Conservation (phyloP, 1,140 invertebrate genomes). For the Tenebrio molitor region DNA sequence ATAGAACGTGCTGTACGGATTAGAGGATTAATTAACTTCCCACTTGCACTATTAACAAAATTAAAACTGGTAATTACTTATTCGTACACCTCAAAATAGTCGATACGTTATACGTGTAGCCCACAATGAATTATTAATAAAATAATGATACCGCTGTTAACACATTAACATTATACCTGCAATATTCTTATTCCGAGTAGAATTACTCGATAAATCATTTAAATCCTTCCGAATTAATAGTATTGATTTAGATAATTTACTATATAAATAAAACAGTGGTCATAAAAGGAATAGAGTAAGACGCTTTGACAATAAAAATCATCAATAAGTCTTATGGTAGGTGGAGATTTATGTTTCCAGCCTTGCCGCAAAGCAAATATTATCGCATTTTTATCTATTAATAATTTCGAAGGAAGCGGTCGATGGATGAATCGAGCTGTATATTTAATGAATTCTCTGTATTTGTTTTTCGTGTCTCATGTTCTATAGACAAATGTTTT, state of each 20-base stretch:
- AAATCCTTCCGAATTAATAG: neutral
- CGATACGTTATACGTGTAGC: too few relatives aligned
- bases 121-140: too few relatives aligned
- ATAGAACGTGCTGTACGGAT: too few relatives aligned
- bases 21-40: too few relatives aligned
- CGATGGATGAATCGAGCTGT: neutral
- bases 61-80: too few relatives aligned
- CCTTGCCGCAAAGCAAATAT: conserved; percentile 3
- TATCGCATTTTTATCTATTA: conserved; percentile 11
- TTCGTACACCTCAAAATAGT: too few relatives aligned
- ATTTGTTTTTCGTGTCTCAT: neutral
- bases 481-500: neutral
- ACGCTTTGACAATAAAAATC: conserved; percentile 8
- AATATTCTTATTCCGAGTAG: too few relatives aligned
- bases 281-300: neutral
- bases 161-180: too few relatives aligned
- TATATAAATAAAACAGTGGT: neutral
- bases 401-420: neutral
- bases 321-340: neutral
- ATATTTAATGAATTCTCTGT: conserved; percentile 1
- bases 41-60: too few relatives aligned
- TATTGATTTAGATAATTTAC: too few relatives aligned
- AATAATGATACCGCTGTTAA: too few relatives aligned
- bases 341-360: conserved; percentile 1
- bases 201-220: neutral